Conservation (phyloP, 2,797 vertebrate species). For the Chaetophractus vellerosus region DNA sequence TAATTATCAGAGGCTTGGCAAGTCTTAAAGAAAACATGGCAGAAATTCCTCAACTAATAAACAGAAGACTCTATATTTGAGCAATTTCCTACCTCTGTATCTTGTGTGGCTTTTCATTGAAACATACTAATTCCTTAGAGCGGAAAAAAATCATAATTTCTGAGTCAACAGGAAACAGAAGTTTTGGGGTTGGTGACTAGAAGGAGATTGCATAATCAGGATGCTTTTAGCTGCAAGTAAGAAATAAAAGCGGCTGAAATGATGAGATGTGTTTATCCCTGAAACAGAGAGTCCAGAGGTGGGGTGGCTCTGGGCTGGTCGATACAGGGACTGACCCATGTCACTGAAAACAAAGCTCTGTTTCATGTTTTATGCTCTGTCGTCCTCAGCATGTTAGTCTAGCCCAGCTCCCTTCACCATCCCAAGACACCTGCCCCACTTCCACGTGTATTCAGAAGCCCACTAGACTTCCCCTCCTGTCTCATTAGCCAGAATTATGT, state of each 20-base stretch:
- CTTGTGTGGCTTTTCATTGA: background rate
- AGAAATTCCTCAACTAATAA: background rate
- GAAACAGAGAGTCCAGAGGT: background rate
- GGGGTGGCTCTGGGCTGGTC: rapidly evolving
- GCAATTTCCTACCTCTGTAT: background rate
- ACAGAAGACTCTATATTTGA: background rate
- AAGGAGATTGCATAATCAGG: background rate
- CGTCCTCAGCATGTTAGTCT: too few relatives aligned
- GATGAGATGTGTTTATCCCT: background rate
- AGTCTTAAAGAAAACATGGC: background rate
- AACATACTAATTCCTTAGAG: background rate
- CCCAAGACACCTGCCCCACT: too few relatives aligned
- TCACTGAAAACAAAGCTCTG: too few relatives aligned
- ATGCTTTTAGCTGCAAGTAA: background rate
- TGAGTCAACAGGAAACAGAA: slow-evolving; percentile 21
- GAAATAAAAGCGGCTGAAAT: background rate
- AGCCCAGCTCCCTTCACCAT: too few relatives aligned
- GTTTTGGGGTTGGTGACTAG: background rate
- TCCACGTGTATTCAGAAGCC: too few relatives aligned
- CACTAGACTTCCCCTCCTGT: too few relatives aligned
- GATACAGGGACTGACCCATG: background rate
- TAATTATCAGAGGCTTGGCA: background rate
- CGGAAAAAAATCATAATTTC: background rate
- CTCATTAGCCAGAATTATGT: too few relatives aligned
- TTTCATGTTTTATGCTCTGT: too few relatives aligned